Percentiles rank a stretch among this genome's conserved stretches.
These are phyloP conservation scores for Hydrotaea diabolus DNA, from an alignment of 2,888 invertebrate species.

Conservation along the genomic window DNA sequence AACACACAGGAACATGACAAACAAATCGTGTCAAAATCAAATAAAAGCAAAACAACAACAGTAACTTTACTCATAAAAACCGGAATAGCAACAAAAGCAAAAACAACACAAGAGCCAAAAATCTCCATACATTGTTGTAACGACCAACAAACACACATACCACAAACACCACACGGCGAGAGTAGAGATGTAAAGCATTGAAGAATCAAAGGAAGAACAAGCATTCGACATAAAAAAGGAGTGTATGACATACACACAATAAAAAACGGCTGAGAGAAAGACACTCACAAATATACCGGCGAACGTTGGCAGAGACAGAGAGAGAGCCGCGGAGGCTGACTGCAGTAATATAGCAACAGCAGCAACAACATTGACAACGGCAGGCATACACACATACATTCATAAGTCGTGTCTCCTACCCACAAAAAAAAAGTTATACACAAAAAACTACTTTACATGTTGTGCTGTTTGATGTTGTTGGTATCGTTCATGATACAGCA, in stretches of 20 bases:
- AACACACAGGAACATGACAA: slow-evolving; percentile 43
- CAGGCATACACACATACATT: neutral
- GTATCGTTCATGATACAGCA: slow-evolving; percentile 41
- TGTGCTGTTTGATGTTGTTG: slow-evolving; percentile 48
- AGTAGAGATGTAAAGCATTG: neutral
- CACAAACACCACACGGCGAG: no score
- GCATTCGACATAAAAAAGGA: slow-evolving; percentile 32
- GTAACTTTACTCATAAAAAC: slow-evolving; percentile 27
- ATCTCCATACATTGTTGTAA: slow-evolving; percentile 32
- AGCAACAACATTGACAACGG: slow-evolving; percentile 6
- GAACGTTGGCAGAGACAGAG: slow-evolving; percentile 55
- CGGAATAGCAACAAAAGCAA: slow-evolving; percentile 34
- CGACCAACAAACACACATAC: neutral
- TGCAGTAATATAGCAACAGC: slow-evolving; percentile 33
- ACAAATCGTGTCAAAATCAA: slow-evolving; percentile 57
- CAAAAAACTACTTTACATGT: slow-evolving; percentile 64
- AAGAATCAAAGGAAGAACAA: slow-evolving; percentile 5
- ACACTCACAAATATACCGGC: no score
- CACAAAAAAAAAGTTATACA: slow-evolving; percentile 61
- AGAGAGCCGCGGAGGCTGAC: slow-evolving; percentile 9
- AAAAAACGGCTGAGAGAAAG: no score
- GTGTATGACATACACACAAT: slow-evolving; percentile 10
- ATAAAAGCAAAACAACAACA: slow-evolving; percentile 24
- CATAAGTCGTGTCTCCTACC: slow-evolving; percentile 35
- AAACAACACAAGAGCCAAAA: slow-evolving; percentile 1